These are phyloP conservation scores for Drosophila sechellia DNA, from an alignment of 1,140 invertebrate genomes.

Conservation along the genomic window DNA sequence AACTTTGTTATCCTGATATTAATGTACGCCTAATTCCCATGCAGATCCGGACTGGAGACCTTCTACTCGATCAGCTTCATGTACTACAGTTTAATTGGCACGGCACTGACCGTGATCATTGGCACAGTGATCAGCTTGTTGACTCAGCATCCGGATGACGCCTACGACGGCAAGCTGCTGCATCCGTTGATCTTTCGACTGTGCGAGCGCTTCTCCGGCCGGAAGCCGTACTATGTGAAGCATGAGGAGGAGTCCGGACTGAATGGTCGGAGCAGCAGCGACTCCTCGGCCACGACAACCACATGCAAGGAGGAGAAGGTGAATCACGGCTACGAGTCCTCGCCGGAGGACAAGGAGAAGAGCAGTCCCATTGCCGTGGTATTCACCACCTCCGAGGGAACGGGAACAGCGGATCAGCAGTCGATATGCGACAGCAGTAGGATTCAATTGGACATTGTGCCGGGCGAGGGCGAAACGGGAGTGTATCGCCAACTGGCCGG, in stretches of 20 bases:
- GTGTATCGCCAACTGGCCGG: conserved; percentile 58
- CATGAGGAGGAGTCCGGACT: conserved; percentile 70
- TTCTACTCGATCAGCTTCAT: conserved; percentile 90
- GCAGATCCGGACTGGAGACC: conserved; percentile 86
- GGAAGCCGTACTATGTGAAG: conserved; percentile 79
- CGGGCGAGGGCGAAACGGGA: conserved; percentile 55
- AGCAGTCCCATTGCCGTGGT: conserved; percentile 61
- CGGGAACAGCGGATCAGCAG: conserved; percentile 9
- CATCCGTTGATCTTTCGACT: conserved; percentile 87
- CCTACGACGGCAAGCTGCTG: conserved; percentile 88
- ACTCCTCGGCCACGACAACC: conserved; percentile 53
- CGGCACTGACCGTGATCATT: conserved; percentile 87
- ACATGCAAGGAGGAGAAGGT: conserved; percentile 69
- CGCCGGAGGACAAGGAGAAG: conserved; percentile 59
- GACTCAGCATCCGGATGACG: conserved; percentile 87
- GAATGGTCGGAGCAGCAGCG: conserved; percentile 64
- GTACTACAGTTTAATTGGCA: conserved; percentile 90
- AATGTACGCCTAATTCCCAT: conserved; percentile 61
- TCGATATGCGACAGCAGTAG: conserved; percentile 59
- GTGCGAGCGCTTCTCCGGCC: conserved; percentile 64
- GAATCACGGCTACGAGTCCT: conserved; percentile 70
- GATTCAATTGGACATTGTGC: conserved; percentile 62
- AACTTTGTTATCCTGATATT: background rate
- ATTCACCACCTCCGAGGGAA: conserved; percentile 33
- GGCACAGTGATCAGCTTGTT: conserved; percentile 88